Conservation (phyloP, 2,113 vertebrate species). For the Onychorhynchus coronatus region DNA sequence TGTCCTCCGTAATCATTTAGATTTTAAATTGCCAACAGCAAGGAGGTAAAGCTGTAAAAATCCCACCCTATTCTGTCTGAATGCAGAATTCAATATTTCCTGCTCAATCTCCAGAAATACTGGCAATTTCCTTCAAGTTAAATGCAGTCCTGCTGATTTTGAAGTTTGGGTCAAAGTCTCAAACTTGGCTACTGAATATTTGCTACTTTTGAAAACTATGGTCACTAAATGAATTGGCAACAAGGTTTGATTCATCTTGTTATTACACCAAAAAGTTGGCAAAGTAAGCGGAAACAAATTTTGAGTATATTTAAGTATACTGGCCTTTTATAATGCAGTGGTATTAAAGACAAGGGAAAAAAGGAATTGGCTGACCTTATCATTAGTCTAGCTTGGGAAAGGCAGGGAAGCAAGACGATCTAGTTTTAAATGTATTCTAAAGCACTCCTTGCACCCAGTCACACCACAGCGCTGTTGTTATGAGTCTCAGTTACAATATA, state of each 20-base stretch:
- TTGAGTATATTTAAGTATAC: background rate
- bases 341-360: background rate
- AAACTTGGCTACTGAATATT: background rate
- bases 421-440: background rate
- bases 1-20: background rate
- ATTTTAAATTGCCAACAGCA: background rate
- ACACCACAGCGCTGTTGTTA: background rate
- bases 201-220: background rate
- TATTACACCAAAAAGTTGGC: background rate
- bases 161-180: background rate
- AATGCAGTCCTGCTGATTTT: background rate
- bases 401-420: background rate
- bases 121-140: background rate
- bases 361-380: background rate
- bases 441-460: background rate
- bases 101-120: background rate
- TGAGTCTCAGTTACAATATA: background rate
- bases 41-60: background rate
- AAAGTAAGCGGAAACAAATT: background rate
- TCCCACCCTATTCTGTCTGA: background rate
- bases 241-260: background rate
- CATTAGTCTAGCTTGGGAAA: background rate
- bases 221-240: background rate
- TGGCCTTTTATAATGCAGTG: background rate
- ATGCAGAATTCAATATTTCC: background rate